These are phyloP conservation scores for Daphoenositta chrysoptera DNA, from an alignment of 2,113 vertebrate species.

Conservation along the genomic window DNA sequence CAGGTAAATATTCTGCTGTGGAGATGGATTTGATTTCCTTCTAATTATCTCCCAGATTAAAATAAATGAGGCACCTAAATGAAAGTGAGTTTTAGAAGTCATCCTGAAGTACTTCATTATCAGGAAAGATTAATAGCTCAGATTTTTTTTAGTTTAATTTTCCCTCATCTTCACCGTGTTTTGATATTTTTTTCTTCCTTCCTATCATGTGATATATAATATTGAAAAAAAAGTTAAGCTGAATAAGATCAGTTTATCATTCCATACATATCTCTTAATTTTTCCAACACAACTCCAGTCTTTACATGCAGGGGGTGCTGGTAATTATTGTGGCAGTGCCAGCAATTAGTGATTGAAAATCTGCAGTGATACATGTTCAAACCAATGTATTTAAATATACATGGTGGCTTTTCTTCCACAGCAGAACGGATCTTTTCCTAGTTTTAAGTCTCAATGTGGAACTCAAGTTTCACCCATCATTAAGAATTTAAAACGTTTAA, in stretches of 20 bases:
- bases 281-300: neutral
- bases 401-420: neutral
- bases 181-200: neutral
- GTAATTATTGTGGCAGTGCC: neutral
- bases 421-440: neutral
- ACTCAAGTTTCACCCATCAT: neutral
- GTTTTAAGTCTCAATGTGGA: neutral
- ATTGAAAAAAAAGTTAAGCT: neutral
- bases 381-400: neutral
- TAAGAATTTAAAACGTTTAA: neutral
- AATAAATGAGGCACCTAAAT: slow-evolving; percentile 71
- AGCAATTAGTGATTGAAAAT: neutral
- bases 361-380: neutral
- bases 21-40: slow-evolving; percentile 63
- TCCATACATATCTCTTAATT: neutral
- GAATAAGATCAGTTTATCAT: neutral
- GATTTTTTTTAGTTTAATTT: slow-evolving; percentile 23
- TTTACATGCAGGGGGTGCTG: neutral
- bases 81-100: slow-evolving; percentile 57
- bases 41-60: slow-evolving; percentile 74
- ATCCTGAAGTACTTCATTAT: slow-evolving; percentile 61
- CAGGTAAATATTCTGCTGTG: slow-evolving; percentile 57
- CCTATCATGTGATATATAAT: neutral
- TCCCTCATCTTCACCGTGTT: neutral
- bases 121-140: slow-evolving; percentile 47